phyloP scores from a whole-genome alignment of 2,888 invertebrate genomes.

The Steromphala cineraria region DNA sequence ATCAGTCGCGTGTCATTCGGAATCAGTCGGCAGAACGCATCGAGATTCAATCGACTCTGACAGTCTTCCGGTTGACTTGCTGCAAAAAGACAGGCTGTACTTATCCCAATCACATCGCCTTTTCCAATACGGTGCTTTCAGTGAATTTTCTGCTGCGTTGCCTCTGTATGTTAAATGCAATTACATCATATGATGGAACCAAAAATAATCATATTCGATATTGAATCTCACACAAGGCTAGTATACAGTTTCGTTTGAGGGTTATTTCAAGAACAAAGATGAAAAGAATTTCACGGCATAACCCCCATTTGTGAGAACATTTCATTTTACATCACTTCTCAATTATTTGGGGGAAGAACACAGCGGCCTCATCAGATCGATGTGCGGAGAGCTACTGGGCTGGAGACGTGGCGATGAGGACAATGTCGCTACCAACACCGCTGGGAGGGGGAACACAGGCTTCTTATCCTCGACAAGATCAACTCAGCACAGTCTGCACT shows the following conservation, averaged over 20 bases:
- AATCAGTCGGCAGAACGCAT: neutral
- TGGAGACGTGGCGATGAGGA: too few species aligned
- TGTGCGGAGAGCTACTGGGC: neutral
- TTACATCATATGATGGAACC: constrained; percentile 2
- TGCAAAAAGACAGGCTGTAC: neutral
- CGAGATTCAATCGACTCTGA: neutral
- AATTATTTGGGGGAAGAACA: neutral
- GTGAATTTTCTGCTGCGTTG: neutral
- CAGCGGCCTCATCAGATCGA: neutral
- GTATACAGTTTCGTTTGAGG: constrained; percentile 2
- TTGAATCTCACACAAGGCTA: neutral
- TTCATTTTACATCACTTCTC: neutral
- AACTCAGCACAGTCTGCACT: too few species aligned
- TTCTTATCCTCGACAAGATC: too few species aligned
- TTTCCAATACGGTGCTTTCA: neutral
- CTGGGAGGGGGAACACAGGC: too few species aligned
- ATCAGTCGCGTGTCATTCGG: neutral
- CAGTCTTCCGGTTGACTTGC: neutral
- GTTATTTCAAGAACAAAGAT: neutral
- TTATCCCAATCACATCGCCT: neutral
- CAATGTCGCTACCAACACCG: too few species aligned
- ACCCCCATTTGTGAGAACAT: neutral
- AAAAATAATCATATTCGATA: constrained; percentile 2
- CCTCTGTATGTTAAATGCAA: neutral
- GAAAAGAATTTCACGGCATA: constrained; percentile 2